Evolutionary conservation across 2,797 vertebrate genomes (phyloP), one percentile per base, ranked within the genome.

Genomic region (Myripristis murdjan): DNA sequence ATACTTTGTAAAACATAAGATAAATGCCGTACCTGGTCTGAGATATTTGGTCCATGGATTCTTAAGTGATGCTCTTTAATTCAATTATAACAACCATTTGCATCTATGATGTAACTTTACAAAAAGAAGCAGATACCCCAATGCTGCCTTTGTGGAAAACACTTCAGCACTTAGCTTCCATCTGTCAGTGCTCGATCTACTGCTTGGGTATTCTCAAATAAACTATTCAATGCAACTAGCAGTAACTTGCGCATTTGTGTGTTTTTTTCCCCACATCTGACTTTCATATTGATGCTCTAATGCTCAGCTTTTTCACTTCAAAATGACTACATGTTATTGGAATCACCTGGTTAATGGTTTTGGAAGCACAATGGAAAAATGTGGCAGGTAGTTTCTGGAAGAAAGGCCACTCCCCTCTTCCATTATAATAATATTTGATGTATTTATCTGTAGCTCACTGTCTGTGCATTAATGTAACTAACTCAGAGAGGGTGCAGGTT

Each of bases 71-170:
- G 14, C 16, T 4, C 41, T 43, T 16, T 43, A 43, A 43, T 15
- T 15, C 15, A 43, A 60, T 4, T 55, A 70, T 28, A 7, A 55
- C 48, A 1, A 6, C 26, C 2, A 18, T 2, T n/a, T n/a, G 1
- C 16, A 10, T 12, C 26, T 47, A 22, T 14, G 22, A 5, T 15
- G n/a, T 11, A 11, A 24, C 6, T 44, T 44, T 7, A 47, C 1
- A 79, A 70, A 90, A 89, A 84, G 72, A 82, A 6, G 87, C 89
- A 88, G 84, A 80, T 86, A 24, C 9, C 8, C n/a, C n/a, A n/a
- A n/a, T 39, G 35, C 35, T 37, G 10, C 10, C 35, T 37, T 37
- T 1, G 35, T 37, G 35, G 8, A 47, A 6, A 43, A 54, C 10
- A 37, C 35, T 39, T 57, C 2, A 22, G n/a, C n/a, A n/a, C 2